Base-by-base conservation (phyloP, 2,113 vertebrate species). In the Sterrhoptilus dennistouni region DNA sequence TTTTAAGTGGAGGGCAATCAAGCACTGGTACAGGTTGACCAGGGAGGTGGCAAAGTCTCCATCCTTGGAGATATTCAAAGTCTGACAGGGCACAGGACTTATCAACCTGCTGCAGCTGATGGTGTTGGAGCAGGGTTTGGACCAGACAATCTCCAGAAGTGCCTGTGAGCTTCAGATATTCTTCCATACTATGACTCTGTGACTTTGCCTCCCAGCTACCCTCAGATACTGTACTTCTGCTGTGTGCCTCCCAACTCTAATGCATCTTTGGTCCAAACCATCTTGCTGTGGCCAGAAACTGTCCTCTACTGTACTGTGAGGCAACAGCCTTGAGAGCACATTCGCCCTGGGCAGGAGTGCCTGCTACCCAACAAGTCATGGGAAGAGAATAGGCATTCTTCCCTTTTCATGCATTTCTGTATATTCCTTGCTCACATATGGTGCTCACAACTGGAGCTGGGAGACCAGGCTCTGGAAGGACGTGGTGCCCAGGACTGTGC, bases 331-430 rank as follows among this genome's bases (percentile, higher is more conserved):
- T 11, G 11, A 60, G 27, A 54, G 2, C 3, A 1, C 45, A 38
- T 60, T 36, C 0, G 0, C 23, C 23, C 11, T 0, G 1, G 50
- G 21, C 20, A 80, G 59, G 27, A 59, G 11, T 17, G 6, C 42
- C 45, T 75, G 27, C n/a, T 40, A 4, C 35, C 17, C 79, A 59
- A n/a, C 13, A 79, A 12, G 25, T 40, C 25, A 20, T 14, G 20
- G 38, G 10, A 89, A 60, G 23, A 79, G 33, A 56, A 25, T 35
- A 83, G 35, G 6, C 23, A 71, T 52, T 40, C 38, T 83, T 52
- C 22, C 27, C 35, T 80, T 80, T 59, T 17, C 33, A 45, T 6
- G 9, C 6, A 7, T 68, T 91, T 38, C 49, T 76, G 11, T 76
- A 4, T 27, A 60, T 42, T 31, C 21, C 22, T 61, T 57, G 15